Conservation (phyloP, 2,113 vertebrate genomes). For the Pelecanoides urinatrix region DNA sequence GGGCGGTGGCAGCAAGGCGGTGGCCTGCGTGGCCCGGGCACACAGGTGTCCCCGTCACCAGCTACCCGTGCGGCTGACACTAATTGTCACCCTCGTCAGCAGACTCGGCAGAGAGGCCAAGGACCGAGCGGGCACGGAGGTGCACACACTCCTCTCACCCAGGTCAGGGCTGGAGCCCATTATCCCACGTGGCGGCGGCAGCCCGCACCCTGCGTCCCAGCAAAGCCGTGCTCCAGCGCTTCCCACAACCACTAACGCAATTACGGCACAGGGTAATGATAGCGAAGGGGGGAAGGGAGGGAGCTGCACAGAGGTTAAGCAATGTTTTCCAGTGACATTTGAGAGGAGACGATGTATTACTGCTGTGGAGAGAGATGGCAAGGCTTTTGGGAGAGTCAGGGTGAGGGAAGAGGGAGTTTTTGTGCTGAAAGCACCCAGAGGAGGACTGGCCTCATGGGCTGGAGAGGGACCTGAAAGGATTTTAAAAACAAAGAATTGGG, state of each 20-base stretch:
- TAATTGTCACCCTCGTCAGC: background rate
- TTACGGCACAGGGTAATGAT: fast-evolving
- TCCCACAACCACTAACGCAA: background rate
- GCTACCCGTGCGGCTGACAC: background rate
- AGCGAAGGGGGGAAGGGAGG: background rate
- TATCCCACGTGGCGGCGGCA: fast-evolving
- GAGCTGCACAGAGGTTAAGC: background rate
- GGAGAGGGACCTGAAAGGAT: background rate
- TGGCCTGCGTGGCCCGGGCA: fast-evolving
- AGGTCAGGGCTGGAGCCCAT: background rate
- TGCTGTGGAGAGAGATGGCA: background rate
- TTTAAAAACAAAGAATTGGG: background rate
- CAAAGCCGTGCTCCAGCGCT: fast-evolving
- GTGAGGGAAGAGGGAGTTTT: background rate
- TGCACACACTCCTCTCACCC: fast-evolving
- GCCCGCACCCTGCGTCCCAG: fast-evolving
- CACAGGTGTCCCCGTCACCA: background rate
- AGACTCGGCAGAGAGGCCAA: fast-evolving
- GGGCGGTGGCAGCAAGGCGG: fast-evolving
- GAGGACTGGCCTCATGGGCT: background rate
- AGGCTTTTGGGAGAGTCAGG: background rate
- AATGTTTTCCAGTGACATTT: background rate
- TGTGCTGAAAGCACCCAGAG: background rate
- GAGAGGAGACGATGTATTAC: background rate
- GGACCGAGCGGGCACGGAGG: fast-evolving